Percentiles rank a stretch among this genome's conserved stretches.
These are phyloP conservation scores for Leptinotarsa lineolata DNA, from an alignment of 1,140 invertebrate genomes.

Conservation along the genomic window DNA sequence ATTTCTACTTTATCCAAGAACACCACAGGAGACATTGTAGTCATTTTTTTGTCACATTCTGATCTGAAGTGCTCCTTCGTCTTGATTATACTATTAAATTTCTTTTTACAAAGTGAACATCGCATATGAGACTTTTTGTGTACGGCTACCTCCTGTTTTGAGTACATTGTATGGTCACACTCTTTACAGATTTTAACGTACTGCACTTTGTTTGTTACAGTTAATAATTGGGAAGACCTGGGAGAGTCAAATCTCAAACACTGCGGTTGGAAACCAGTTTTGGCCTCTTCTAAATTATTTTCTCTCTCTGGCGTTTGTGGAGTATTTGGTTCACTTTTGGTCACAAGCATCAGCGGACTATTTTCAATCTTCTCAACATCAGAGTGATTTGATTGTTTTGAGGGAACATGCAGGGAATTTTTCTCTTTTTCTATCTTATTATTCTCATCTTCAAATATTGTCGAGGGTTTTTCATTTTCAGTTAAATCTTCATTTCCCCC, in stretches of 20 bases:
- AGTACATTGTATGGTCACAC: slow-evolving; percentile 23
- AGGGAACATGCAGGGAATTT: not conserved
- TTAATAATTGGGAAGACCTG: not conserved
- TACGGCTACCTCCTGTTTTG: slow-evolving; percentile 6
- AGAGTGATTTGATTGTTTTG: no score
- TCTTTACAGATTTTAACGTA: slow-evolving; percentile 15
- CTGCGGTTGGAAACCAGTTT: not conserved
- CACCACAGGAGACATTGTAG: not conserved
- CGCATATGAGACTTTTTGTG: slow-evolving; percentile 30
- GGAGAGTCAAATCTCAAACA: not conserved
- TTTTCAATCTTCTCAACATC: no score
- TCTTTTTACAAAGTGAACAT: slow-evolving; percentile 28
- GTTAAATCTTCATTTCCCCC: not conserved
- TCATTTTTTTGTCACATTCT: slow-evolving; percentile 4
- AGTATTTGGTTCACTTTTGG: not conserved
- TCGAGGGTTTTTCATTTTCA: not conserved
- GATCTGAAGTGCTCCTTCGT: slow-evolving; percentile 13
- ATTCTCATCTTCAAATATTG: not conserved
- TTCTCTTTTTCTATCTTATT: not conserved
- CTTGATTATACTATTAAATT: slow-evolving; percentile 20
- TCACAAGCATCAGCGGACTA: no score
- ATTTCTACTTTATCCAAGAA: not conserved
- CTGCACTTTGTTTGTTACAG: slow-evolving; percentile 5
- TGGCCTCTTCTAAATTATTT: no score
- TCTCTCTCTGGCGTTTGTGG: not conserved